Conservation (phyloP, 2,888 invertebrate species). For the Melanostoma mellinum region DNA sequence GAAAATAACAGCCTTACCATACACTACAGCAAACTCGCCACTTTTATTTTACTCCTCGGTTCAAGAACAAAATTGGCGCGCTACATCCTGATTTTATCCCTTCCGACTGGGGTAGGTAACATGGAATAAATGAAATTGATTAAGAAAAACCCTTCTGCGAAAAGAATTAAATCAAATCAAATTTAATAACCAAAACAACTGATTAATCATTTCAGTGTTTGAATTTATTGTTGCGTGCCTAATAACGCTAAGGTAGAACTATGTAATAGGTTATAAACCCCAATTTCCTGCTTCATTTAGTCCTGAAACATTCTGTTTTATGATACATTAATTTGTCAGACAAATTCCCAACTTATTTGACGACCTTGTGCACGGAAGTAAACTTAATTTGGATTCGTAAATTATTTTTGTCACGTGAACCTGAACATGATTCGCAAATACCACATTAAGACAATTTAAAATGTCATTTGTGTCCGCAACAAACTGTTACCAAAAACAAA, state of each 20-base stretch:
- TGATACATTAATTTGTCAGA: slow-evolving; percentile 28
- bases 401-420: slow-evolving; percentile 49
- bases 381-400: slow-evolving; percentile 46
- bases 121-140: too few species aligned
- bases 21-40: too few species aligned
- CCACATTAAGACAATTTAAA: slow-evolving; percentile 58
- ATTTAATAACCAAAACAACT: slow-evolving; percentile 32
- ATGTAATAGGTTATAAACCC: slow-evolving; percentile 36
- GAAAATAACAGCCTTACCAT: too few species aligned
- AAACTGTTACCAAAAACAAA: slow-evolving; percentile 23
- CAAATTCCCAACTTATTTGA: slow-evolving; percentile 23
- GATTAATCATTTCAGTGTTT: slow-evolving; percentile 40
- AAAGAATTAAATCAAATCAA: too few species aligned
- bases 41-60: too few species aligned
- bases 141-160: too few species aligned
- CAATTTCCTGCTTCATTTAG: slow-evolving; percentile 40
- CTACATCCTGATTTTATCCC: too few species aligned
- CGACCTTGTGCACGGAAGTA: slow-evolving; percentile 59
- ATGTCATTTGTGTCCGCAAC: slow-evolving; percentile 48
- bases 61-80: too few species aligned
- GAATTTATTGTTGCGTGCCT: slow-evolving; percentile 44
- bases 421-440: slow-evolving; percentile 33
- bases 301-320: slow-evolving; percentile 30
- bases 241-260: slow-evolving; percentile 13
- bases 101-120: too few species aligned